Evolutionary conservation across 2,888 invertebrate genomes (phyloP).

Genomic region (Lasioglossum oenotherae): DNA sequence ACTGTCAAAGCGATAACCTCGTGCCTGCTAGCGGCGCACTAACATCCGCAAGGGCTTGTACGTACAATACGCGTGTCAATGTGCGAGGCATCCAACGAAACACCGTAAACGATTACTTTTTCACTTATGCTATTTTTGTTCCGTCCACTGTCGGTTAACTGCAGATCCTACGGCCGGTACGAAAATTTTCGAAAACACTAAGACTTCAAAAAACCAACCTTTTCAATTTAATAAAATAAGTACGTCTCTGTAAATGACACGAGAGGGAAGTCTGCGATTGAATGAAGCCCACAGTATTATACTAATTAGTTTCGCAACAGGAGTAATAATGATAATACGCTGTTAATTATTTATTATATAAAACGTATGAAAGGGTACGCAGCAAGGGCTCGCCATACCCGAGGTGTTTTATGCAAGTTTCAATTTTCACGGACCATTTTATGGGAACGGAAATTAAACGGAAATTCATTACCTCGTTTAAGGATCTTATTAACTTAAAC

Average conservation of each 20-base stretch:
- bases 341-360: neutral
- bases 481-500: neutral
- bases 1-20: constrained; percentile 82
- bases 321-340: neutral
- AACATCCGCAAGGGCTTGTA: constrained; percentile 21
- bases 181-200: neutral
- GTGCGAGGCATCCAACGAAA: constrained; percentile 11
- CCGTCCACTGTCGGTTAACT: neutral
- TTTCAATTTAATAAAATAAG: neutral
- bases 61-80: neutral
- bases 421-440: neutral
- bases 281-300: neutral
- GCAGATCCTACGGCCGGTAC: neutral
- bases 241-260: neutral
- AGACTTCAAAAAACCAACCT: neutral
- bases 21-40: constrained; percentile 44
- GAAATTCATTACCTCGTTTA: constrained; percentile 5
- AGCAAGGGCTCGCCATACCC: neutral
- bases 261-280: neutral
- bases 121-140: constrained; percentile 39
- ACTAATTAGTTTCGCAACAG: neutral
- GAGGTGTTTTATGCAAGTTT: neutral
- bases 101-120: constrained; percentile 51
- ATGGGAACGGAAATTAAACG: constrained; percentile 1
- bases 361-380: neutral